A percentile compares a stretch with the other conserved stretches of the same genome.
phyloP scores from a whole-genome alignment of 2,797 vertebrate species.

The Pempheris klunzingeri region DNA sequence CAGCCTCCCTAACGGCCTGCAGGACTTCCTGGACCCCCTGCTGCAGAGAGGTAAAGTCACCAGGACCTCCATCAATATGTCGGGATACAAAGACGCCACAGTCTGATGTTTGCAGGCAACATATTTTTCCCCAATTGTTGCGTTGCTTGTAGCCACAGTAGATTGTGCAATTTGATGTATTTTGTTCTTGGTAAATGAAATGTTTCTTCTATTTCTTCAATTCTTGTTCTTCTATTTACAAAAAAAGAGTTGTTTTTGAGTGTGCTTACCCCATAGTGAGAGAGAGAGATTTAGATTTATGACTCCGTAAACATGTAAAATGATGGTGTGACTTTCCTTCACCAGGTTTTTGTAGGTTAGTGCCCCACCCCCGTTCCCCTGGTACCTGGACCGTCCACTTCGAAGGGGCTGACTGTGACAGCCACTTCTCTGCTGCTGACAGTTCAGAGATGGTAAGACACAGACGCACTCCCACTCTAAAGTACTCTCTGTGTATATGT shows the following conservation, averaged over 20 bases:
- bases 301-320: neutral
- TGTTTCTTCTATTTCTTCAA: too few species aligned
- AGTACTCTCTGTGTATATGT: neutral
- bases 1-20: constrained; percentile 95
- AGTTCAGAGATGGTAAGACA: constrained; percentile 90
- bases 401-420: constrained; percentile 95
- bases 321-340: neutral
- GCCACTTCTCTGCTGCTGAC: constrained; percentile 88
- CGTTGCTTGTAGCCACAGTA: too few species aligned
- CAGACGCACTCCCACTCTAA: neutral
- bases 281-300: neutral
- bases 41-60: constrained; percentile 92
- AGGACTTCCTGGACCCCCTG: constrained; percentile 97
- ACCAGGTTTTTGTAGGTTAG: constrained; percentile 93
- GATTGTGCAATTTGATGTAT: neutral
- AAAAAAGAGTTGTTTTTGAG: neutral
- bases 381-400: constrained; percentile 98
- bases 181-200: too few species aligned
- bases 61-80: neutral
- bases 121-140: too few species aligned
- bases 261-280: neutral
- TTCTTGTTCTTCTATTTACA: neutral
- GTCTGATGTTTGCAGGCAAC: neutral
- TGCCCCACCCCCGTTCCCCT: constrained; percentile 91
- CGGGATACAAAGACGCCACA: neutral